Base-by-base conservation (phyloP, 2,797 vertebrate genomes). In the Molossus alvarezi region DNA sequence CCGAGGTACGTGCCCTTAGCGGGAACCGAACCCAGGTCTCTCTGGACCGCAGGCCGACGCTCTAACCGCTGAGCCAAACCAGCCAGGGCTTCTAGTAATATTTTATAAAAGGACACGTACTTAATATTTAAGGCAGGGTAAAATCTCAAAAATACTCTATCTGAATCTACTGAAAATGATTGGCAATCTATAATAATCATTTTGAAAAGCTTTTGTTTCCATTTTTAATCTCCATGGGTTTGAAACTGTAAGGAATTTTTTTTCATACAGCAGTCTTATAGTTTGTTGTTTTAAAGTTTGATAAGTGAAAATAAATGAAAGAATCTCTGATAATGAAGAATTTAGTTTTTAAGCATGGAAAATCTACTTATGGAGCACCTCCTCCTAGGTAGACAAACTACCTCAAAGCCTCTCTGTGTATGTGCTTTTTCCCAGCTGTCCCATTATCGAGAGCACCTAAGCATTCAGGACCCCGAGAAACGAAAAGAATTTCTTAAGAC, bases 371-470 rank as follows among this genome's bases (percentile, higher is more conserved):
- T 0, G 62, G 15, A 80, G 21, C 41, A 51, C 6, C 41, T 90
- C 55, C n/a, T 91, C 82, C 53, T 29, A 80, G 69, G 37, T 53
- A 95, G 25, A 55, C 51, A 65, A 60, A 53, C 53, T 20, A 69
- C 9, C 58, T 94, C 89, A 95, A 55, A 93, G 18, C 25, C 67
- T 81, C 72, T 84, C 84, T 95, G 0, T 96, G 3, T 57, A 6
- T 45, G 41, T 45, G 41, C 41, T 45, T 45, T 57, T 90, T 88
- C 92, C 76, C 92, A 99, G 99, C 98, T 99, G 83, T 98, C 99
- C 45, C 99, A 99, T 97, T 99, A 99, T 96, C 99, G 98, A 97
- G 99, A 99, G 69, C 99, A 99, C 97, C 98, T 99, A 96, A 99
- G 93, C 94, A 99, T 99, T 93, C 97, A 98, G 58, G 99, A 99